Evolutionary conservation across 1,140 invertebrate species (phyloP).

Genomic region (Drosophila nasuta): DNA sequence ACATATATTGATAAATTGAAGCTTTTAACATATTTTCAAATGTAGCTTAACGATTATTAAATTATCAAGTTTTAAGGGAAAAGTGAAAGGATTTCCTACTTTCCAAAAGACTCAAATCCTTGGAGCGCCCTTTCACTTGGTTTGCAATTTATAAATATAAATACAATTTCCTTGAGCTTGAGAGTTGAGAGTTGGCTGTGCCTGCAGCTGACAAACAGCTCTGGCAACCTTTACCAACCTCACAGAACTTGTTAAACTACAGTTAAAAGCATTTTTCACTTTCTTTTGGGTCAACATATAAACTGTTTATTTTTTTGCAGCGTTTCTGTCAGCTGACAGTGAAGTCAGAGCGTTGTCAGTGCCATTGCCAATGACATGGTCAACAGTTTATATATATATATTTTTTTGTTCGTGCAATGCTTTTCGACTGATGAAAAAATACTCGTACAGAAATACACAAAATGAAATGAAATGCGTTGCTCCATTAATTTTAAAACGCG

Average conservation of each 20-base stretch:
- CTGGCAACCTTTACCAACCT: slow-evolving; percentile 16
- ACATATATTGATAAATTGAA: slow-evolving; percentile 16
- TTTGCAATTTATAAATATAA: neutral
- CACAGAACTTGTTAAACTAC: slow-evolving; percentile 41
- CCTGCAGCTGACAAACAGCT: slow-evolving; percentile 9
- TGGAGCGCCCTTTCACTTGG: slow-evolving; percentile 32
- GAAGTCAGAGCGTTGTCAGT: slow-evolving; percentile 4
- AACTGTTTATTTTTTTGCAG: slow-evolving; percentile 1
- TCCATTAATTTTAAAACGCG: slow-evolving; percentile 24
- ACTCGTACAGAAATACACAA: neutral
- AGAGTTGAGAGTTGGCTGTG: neutral
- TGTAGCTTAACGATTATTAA: neutral
- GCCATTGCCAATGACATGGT: slow-evolving; percentile 50
- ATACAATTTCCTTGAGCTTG: slow-evolving; percentile 33
- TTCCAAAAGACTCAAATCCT: slow-evolving; percentile 17
- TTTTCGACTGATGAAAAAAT: slow-evolving; percentile 34
- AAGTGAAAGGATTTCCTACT: slow-evolving; percentile 23
- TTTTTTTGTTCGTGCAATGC: slow-evolving; percentile 8
- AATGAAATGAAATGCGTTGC: slow-evolving; percentile 28
- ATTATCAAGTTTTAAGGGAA: neutral
- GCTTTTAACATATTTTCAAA: slow-evolving; percentile 12
- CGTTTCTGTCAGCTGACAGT: slow-evolving; percentile 1
- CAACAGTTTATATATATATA: slow-evolving; percentile 26
- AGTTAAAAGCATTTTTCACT: slow-evolving; percentile 45
- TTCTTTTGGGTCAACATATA: slow-evolving; percentile 42